Conservation (phyloP, 2,888 invertebrate species). For the Ellobium chinense region DNA sequence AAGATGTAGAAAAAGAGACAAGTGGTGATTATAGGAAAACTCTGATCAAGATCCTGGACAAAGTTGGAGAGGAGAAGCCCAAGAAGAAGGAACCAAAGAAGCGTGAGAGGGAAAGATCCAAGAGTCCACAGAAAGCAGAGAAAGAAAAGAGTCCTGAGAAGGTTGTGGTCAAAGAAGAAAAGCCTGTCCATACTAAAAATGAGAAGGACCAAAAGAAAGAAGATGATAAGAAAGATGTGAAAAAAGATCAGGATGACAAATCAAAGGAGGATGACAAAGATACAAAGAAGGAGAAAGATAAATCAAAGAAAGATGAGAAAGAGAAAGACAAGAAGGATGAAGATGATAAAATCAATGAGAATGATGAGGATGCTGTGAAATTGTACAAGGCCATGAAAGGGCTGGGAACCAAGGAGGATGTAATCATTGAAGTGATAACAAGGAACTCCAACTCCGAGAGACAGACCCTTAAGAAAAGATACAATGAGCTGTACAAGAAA, state of each 20-base stretch:
- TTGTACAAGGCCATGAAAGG: conserved; percentile 73
- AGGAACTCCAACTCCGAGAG: conserved; percentile 68
- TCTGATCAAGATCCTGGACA: conserved; percentile 68
- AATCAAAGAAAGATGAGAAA: neutral
- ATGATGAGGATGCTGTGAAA: conserved; percentile 67
- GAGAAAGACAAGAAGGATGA: neutral
- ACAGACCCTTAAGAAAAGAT: conserved; percentile 63
- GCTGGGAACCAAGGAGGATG: conserved; percentile 71
- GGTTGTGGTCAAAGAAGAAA: conserved; percentile 1
- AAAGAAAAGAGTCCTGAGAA: neutral
- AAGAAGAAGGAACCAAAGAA: conserved; percentile 14
- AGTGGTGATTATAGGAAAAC: conserved; percentile 77
- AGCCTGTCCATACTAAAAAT: neutral
- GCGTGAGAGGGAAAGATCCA: conserved; percentile 66
- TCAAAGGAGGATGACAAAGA: conserved; percentile 56
- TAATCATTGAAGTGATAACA: conserved; percentile 67
- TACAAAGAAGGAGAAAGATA: conserved; percentile 39
- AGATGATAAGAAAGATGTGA: conserved; percentile 4
- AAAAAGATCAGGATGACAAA: neutral
- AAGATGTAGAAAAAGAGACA: conserved; percentile 74
- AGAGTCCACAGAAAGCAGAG: conserved; percentile 57
- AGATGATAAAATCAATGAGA: conserved; percentile 24
- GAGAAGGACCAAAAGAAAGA: neutral
- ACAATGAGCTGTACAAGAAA: conserved; percentile 32
- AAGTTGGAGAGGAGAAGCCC: conserved; percentile 45